Evolutionary conservation across 2,113 vertebrate species (phyloP).

Genomic region (Hydrolagus affinis): DNA sequence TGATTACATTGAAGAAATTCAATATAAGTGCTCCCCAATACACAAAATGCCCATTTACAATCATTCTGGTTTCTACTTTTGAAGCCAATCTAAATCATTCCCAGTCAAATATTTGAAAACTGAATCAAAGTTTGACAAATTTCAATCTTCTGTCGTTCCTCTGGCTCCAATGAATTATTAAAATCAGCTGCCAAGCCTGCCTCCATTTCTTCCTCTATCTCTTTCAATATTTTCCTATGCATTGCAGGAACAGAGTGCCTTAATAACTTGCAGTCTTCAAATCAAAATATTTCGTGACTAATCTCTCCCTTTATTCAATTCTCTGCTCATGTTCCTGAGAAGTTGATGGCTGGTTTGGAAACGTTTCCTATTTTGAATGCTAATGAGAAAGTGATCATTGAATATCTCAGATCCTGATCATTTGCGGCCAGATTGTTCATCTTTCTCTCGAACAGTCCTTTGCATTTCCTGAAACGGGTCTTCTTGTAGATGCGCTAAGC

Average conservation of each 20-base stretch:
- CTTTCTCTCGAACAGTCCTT: not conserved
- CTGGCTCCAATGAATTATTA: not conserved
- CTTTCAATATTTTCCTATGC: not conserved
- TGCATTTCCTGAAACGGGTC: not conserved
- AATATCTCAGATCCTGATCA: not conserved
- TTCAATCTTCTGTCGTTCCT: not conserved
- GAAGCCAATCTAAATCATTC: not conserved
- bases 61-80: too few species aligned
- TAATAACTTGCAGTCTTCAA: not conserved
- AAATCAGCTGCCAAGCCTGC: not conserved
- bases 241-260: not conserved
- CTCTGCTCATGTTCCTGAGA: not conserved
- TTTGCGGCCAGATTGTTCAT: not conserved
- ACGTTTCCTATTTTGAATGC: not conserved
- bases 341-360: not conserved
- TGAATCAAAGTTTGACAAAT: not conserved
- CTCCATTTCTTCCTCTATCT: not conserved
- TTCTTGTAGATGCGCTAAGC: too few species aligned
- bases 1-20: constrained; percentile 7
- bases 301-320: constrained; percentile 21
- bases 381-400: not conserved
- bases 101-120: not conserved
- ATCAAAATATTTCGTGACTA: constrained; percentile 7
- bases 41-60: too few species aligned
- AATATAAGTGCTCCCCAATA: not conserved